Conservation (phyloP, 2,113 vertebrate species). For the Cyanoliseus patagonus region DNA sequence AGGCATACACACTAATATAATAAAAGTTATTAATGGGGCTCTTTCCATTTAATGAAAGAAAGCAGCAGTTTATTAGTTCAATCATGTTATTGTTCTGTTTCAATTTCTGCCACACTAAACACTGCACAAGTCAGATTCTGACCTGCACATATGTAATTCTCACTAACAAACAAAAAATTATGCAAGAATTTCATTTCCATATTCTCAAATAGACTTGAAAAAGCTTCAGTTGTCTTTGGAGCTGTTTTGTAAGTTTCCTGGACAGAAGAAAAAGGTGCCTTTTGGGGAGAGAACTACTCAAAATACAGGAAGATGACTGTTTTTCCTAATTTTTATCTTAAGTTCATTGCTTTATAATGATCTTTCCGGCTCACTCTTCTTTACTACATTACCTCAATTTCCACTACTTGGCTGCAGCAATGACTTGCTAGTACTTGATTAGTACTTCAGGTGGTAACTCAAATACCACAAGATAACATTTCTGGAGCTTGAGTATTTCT, state of each 20-base stretch:
- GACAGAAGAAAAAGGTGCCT: background rate
- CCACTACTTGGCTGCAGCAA: background rate
- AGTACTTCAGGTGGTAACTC: background rate
- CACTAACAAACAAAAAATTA: background rate
- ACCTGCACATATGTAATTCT: background rate
- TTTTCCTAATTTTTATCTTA: background rate
- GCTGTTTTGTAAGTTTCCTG: background rate
- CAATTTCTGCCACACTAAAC: background rate
- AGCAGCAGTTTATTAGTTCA: background rate
- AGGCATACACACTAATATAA: background rate
- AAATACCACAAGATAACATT: background rate
- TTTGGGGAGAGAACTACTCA: background rate
- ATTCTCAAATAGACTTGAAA: background rate
- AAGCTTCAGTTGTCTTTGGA: background rate
- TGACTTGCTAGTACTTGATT: background rate
- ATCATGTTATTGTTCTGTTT: background rate
- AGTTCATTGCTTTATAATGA: background rate
- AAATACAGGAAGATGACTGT: background rate
- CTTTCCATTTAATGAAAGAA: background rate
- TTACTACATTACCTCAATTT: background rate
- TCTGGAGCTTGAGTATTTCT: background rate
- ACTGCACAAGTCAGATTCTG: background rate
- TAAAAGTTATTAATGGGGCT: background rate
- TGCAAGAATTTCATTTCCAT: background rate
- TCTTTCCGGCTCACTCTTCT: background rate